Conservation (phyloP, 2,113 vertebrate genomes). For the Urocynchramus pylzowi region DNA sequence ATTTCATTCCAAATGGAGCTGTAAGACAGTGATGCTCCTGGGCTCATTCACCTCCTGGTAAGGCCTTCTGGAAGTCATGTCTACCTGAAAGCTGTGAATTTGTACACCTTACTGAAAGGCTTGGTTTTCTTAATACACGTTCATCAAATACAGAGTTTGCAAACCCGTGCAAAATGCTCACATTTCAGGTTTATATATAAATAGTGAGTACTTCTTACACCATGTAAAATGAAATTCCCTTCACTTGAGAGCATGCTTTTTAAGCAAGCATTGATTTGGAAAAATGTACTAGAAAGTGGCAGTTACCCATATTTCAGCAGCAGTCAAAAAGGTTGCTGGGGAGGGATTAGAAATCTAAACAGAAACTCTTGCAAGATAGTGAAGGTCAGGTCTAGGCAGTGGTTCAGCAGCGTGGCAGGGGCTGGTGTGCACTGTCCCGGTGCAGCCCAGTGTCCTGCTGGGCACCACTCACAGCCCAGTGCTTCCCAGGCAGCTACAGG, state of each 20-base stretch:
- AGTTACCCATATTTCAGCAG: background rate
- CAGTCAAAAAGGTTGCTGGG: background rate
- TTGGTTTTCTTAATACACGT: background rate
- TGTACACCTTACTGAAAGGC: background rate
- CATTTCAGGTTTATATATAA: background rate
- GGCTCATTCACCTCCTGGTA: background rate
- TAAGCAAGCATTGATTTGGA: background rate
- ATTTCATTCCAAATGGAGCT: background rate
- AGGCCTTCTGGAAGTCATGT: background rate
- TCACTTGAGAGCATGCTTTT: background rate
- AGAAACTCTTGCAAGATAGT: background rate
- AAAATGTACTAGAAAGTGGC: background rate
- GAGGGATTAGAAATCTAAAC: background rate
- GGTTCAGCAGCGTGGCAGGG: fast-evolving
- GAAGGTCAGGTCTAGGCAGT: fast-evolving
- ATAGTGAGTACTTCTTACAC: background rate
- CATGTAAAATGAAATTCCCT: background rate
- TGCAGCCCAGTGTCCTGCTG: background rate
- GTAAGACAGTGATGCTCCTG: background rate
- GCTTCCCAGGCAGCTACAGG: background rate
- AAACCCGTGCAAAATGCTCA: background rate
- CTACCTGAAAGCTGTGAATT: background rate
- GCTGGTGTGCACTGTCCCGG: fast-evolving
- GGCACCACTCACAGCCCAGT: background rate
- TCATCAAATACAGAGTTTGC: background rate